Conservation (phyloP, 53 echinoderm and acorn worm genomes). For the Paracentrotus lividus region DNA sequence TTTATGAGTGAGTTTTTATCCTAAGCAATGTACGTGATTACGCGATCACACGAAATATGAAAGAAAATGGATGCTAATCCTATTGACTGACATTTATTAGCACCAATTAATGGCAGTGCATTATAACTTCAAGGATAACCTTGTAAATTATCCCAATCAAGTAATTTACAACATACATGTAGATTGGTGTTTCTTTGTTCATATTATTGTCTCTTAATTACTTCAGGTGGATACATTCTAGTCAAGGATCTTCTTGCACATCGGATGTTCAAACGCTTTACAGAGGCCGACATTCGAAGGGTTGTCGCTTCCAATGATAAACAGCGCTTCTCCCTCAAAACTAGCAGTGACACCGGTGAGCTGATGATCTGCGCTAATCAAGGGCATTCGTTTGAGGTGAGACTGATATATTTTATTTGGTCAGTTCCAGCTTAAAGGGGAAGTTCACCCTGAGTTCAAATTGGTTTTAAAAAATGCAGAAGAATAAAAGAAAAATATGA, state of each 20-base stretch:
- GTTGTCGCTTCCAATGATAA: slow-evolving; percentile 80
- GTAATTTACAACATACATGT: not conserved
- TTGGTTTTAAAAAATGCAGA: no score
- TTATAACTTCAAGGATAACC: no score
- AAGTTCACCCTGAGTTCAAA: no score
- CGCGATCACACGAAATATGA: no score
- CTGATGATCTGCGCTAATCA: slow-evolving; percentile 93
- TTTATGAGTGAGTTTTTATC: no score
- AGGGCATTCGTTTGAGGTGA: slow-evolving; percentile 86
- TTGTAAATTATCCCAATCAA: no score
- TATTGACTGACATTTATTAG: no score
- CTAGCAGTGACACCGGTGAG: slow-evolving; percentile 61
- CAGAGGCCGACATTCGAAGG: slow-evolving; percentile 75
- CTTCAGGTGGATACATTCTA: slow-evolving; percentile 80
- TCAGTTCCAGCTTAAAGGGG: no score
- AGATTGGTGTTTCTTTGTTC: not conserved
- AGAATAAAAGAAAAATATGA: no score
- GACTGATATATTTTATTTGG: not conserved
- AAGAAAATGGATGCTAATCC: no score
- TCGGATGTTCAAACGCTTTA: slow-evolving; percentile 76
- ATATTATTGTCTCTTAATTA: not conserved
- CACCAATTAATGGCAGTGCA: no score
- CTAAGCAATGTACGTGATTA: no score
- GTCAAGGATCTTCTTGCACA: slow-evolving; percentile 82
- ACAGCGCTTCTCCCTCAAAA: slow-evolving; percentile 80